A percentile compares a stretch with the other conserved stretches of the same genome.
phyloP scores from a whole-genome alignment of 2,888 invertebrate genomes.

The Scotopteryx bipunctaria region DNA sequence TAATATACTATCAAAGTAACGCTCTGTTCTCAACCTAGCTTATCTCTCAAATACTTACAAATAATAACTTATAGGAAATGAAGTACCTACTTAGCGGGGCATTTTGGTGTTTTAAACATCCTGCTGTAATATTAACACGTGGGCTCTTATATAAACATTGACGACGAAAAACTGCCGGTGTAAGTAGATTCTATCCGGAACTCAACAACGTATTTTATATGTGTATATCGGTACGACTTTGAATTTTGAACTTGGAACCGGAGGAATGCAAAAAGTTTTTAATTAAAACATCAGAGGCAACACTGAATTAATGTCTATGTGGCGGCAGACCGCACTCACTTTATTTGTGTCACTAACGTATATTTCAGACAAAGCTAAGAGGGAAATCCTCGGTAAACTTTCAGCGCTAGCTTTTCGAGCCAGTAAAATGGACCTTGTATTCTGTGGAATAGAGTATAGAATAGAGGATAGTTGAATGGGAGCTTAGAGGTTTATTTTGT shows the following conservation, averaged over 20 bases:
- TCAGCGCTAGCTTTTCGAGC: constrained; percentile 38
- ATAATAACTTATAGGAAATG: constrained; percentile 76
- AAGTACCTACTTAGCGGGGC: constrained; percentile 68
- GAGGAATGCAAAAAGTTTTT: constrained; percentile 45
- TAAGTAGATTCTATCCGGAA: constrained; percentile 64
- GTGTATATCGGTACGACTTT: constrained; percentile 17
- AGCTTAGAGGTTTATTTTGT: constrained; percentile 37
- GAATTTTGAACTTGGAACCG: constrained; percentile 14
- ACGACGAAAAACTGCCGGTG: constrained; percentile 57
- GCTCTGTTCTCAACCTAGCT: constrained; percentile 57
- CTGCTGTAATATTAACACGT: constrained; percentile 75
- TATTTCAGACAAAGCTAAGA: constrained; percentile 67
- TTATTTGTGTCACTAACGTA: constrained; percentile 66
- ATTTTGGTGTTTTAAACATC: constrained; percentile 75
- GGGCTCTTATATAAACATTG: constrained; percentile 71
- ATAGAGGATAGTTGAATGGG: constrained; percentile 35
- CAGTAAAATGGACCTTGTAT: constrained; percentile 43
- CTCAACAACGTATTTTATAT: constrained; percentile 1
- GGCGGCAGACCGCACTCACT: constrained; percentile 68
- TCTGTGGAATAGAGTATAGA: constrained; percentile 39
- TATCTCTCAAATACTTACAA: constrained; percentile 69
- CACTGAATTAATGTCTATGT: constrained; percentile 55
- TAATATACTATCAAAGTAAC: constrained; percentile 77
- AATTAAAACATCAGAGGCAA: constrained; percentile 69
- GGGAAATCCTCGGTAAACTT: constrained; percentile 66